Base-by-base conservation (phyloP, 2,888 invertebrate genomes). In the Drosophila falleni region DNA sequence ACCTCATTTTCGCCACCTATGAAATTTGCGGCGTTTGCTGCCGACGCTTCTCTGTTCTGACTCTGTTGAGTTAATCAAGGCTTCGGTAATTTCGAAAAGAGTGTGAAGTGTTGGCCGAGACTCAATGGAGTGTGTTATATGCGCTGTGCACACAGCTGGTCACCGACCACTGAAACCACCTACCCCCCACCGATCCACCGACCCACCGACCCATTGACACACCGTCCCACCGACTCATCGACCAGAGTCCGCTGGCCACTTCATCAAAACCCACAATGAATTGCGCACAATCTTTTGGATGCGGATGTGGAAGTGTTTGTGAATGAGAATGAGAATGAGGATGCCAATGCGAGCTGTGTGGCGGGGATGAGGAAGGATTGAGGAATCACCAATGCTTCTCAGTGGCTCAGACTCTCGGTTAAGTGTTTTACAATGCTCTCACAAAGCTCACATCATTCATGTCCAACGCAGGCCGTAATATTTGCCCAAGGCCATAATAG, bases 391-490 rank as follows among this genome's bases (percentile, higher is more conserved):
- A 49, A 26, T 39, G 58, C 56, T 44, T 29, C 16, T 37, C 33
- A 15, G 23, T 53, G 58, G 50, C 71, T 71, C 55, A 31, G 46
- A 19, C 56, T 44, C 42, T 37, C 64, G 46, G 67, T 80, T 84
- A 84, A 84, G 88, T 84, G 84, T 88, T 84, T 86, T 82, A 84
- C 88, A 84, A 81, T 81, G 85, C 80, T 69, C 66, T 37, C 81
- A 80, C 83, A 86, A 82, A 80, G 73, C 74, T 70, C 83, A 74
- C 84, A 88, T 85, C 84, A 84, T 88, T 88, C 86, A 88, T 84
- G 84, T 84, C 84, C 80, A 53, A 69, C 71, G 64, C 84, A 85
- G 88, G 73, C 83, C 72, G 78, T 74, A 71, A 88, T 83, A 86
- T 88, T 88, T 78, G 71, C 74, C 71, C 76, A 85, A 86, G 86